Evolutionary conservation across 2,888 invertebrate species (phyloP), one percentile per base, ranked within the genome.

Genomic region (Pristionchus japonicus): DNA sequence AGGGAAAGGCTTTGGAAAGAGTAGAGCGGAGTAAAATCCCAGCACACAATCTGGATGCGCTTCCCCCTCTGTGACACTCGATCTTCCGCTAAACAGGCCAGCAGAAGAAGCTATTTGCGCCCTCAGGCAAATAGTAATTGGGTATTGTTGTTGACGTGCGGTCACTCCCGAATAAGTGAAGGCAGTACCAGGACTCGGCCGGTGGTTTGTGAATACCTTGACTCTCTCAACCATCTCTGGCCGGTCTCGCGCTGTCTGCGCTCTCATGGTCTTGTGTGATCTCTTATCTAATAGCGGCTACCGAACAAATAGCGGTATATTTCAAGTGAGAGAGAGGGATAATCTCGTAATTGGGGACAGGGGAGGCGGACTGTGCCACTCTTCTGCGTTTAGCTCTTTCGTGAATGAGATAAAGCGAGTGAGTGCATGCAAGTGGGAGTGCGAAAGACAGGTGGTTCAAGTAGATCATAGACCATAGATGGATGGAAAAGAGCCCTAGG

Each of bases 291-390:
- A 47, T 77, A 77, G 77, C 77, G 77, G 77, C 27, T 77, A 37
- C 77, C 77, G 77, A 43, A 77, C 77, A 77, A 77, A 77, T 77
- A 77, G 77, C 77, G 77, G 77, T 77, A 77, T 77, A 77, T 77
- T 77, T 77, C 77, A 77, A 77, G 77, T 77, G 74, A 40, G 37
- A 15, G 1, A n/a, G n/a, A n/a, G 77, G 77, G 77, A 77, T 77
- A 77, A 77, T 77, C 77, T 15, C 34, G 43, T 77, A 77, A 77
- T 77, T 77, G 70, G 67, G 67, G 67, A 67, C 31, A n/a, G n/a
- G n/a, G n/a, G n/a, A n/a, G n/a, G n/a, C n/a, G n/a, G 67, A 31
- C 31, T 34, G 67, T 34, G n/a, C n/a, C n/a, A 9, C n/a, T n/a
- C n/a, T n/a, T n/a, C n/a, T n/a, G n/a, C n/a, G n/a, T n/a, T n/a